These are phyloP conservation scores for Drosophila mimetica DNA, from an alignment of 2,888 invertebrate species.

Conservation along the genomic window DNA sequence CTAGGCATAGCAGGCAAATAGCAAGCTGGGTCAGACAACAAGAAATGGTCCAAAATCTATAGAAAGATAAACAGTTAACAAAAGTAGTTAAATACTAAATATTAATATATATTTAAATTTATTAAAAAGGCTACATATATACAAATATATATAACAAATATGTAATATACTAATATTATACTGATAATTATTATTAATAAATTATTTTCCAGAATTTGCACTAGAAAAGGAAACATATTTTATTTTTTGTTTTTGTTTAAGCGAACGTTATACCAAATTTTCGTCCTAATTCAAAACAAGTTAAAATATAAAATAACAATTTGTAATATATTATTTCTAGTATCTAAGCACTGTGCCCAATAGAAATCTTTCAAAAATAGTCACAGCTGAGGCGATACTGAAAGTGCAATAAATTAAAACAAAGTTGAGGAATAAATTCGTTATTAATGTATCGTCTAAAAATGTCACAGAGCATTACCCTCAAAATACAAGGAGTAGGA, in stretches of 20 bases:
- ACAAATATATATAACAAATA: no score
- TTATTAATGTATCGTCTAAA: slow-evolving; percentile 74
- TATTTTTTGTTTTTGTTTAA: no score
- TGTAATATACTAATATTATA: no score
- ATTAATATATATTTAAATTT: not conserved
- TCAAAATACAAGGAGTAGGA: slow-evolving; percentile 25
- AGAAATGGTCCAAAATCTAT: not conserved
- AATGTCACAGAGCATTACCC: slow-evolving; percentile 73
- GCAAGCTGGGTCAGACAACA: not conserved
- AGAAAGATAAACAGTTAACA: not conserved
- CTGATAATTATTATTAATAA: no score
- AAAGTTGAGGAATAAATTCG: slow-evolving; percentile 61
- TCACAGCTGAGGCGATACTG: slow-evolving; percentile 63
- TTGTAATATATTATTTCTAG: not conserved
- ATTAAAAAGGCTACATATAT: no score
- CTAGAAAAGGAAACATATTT: no score
- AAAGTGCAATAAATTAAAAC: slow-evolving; percentile 69
- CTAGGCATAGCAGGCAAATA: slow-evolving; percentile 58
- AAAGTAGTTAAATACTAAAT: not conserved
- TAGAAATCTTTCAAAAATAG: slow-evolving; percentile 1
- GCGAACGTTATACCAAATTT: no score
- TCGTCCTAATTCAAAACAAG: no score
- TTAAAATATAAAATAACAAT: no score
- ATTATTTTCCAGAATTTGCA: no score
- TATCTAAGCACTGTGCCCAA: not conserved